Evolutionary conservation across 2,113 vertebrate genomes (phyloP).

Genomic region (Amphiprion ocellaris): DNA sequence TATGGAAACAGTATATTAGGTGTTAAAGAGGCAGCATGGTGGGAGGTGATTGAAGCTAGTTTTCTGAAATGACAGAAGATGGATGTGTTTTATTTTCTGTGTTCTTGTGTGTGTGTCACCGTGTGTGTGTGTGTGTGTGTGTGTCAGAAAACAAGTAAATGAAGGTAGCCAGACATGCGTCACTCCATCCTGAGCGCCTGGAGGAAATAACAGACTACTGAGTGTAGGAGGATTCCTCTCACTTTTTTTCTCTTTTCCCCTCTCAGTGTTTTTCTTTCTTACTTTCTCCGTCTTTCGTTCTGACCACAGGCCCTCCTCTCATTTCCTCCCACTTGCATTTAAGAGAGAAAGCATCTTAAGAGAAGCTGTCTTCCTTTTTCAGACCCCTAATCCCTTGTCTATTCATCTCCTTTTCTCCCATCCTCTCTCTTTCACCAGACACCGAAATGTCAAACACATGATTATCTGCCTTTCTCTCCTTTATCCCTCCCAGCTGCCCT

Average conservation of each 20-base stretch:
- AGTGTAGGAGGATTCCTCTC: slow-evolving; percentile 62
- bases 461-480: slow-evolving; percentile 58
- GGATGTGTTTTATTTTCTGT: slow-evolving; percentile 24
- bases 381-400: slow-evolving; percentile 62
- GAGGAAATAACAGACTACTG: slow-evolving; percentile 52
- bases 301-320: slow-evolving; percentile 66
- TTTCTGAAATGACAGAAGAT: slow-evolving; percentile 33
- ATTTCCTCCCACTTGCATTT: slow-evolving; percentile 63
- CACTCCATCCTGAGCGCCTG: slow-evolving; percentile 52
- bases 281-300: slow-evolving; percentile 44
- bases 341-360: slow-evolving; percentile 51
- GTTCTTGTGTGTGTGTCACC: neutral
- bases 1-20: neutral
- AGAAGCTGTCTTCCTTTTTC: slow-evolving; percentile 44
- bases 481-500: slow-evolving; percentile 39
- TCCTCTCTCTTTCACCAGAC: slow-evolving; percentile 59
- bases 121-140: slow-evolving; percentile 1
- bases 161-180: slow-evolving; percentile 37
- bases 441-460: slow-evolving; percentile 71
- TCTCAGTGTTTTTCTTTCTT: slow-evolving; percentile 46
- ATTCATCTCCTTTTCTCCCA: slow-evolving; percentile 63
- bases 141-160: slow-evolving; percentile 42
- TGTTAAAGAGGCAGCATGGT: neutral
- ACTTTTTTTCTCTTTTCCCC: slow-evolving; percentile 38
- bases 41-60: slow-evolving; percentile 26